Base-by-base conservation (phyloP, 1,140 invertebrate species). In the Holotrichia oblita region DNA sequence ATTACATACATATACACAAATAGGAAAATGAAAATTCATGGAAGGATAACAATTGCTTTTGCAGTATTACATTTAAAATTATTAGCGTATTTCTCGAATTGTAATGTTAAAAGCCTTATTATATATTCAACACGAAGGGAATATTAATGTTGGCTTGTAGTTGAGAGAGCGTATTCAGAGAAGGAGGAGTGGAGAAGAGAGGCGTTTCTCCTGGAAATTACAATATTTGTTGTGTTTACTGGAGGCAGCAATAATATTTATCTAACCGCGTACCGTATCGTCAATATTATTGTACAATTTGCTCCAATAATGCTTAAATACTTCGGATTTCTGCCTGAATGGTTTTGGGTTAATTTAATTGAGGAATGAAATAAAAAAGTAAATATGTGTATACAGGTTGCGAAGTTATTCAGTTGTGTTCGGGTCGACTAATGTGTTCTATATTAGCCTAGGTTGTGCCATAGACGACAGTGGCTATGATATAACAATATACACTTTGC, bases 171-270 rank as follows among this genome's bases (percentile, higher is more conserved):
- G 1, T 17, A n/a, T 2, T 6, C 6, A 14, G 14, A 17, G 0
- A 14, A 34, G 48, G 44, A 0, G 17, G 14, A 17, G 48, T 17
- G 48, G 14, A 17, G 12, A 14, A 14, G n/a, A n/a, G 14, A 3
- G 48, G 48, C n/a, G 17, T 14, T 55, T 55, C 48, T 55, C 48
- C 48, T n/a, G n/a, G 48, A 55, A 55, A 55, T 55, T 55, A 55
- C 48, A 55, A 55, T 55, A 55, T 55, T 55, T 55, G 48, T 55
- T 55, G 48, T 55, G 48, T 55, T 55, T 55, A 55, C 48, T 55
- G 48, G 48, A 14, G 48, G 48, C 17, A 55, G 48, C 48, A 55
- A 55, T 55, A 55, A 55, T 55, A 55, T 55, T 55, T 55, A 17
- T 17, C n/a, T 55, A 55, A 55, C 48, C n/a, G 48, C 48, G 14